Base-by-base conservation (phyloP, 2,888 invertebrate genomes). In the Pteria penguin region DNA sequence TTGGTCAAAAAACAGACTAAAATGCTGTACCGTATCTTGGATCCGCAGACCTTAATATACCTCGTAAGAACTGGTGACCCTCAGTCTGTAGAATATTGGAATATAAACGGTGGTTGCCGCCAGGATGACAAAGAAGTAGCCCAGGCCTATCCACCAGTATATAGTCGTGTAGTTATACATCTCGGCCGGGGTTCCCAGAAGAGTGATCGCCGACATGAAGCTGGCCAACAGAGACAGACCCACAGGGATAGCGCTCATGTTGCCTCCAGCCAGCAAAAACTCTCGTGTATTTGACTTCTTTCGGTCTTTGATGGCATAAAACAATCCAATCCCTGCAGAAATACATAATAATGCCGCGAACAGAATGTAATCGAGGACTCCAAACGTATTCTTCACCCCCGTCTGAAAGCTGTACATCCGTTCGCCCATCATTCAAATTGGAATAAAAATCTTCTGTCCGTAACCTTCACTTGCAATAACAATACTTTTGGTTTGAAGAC, bases 131-230 rank as follows among this genome's bases (percentile, higher is more conserved):
- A 90, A 77, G 31, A 84, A 72, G 80, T 90, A 92, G 0, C 86
- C 84, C 14, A 89, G 31, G 1, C 84, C 83, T 24, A 87, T 88
- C 84, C 87, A 84, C 83, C 82, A 79, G 75, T 88, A 89, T 78
- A 88, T 86, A 8, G 90, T 88, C 22, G 88, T 88, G 70, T 81
- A 82, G 81, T 85, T 83, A 75, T 90, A 91, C 78, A 90, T 88
- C 80, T 91, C 91, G 14, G 90, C 88, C 60, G 91, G 91, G 2
- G 88, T 89, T 3, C 91, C 90, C 1, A 88, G 83, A 32, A 88
- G 65, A 18, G 88, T 87, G 31, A 88, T 88, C 52, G 88, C 87
- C 24, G 87, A 88, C 87, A 88, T 88, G 68, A 88, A 88, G 58
- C 87, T 88, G 5, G 87, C 87, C 70, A 87, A 69, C 32, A 88